Base-by-base conservation (phyloP, 1,140 invertebrate genomes). In the Vollenhovia emeryi region DNA sequence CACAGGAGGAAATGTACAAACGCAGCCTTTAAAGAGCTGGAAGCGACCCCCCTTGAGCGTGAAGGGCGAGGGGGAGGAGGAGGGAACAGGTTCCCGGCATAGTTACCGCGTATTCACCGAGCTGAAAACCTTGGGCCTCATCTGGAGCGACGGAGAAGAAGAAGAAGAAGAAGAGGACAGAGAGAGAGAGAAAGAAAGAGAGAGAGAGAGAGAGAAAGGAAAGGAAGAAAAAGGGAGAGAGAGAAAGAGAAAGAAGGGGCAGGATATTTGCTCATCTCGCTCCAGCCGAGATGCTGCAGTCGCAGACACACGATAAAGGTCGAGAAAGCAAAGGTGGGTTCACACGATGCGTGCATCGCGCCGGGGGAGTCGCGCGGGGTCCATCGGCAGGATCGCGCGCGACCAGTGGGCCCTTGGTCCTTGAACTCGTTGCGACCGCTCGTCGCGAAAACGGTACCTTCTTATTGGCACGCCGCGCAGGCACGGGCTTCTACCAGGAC, bases 71-170 rank as follows among this genome's bases (percentile, higher is more conserved):
- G 11, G 24, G 30, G 43, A 59, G 78, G 71, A 57, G 80, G 90
- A 88, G 91, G 92, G 93, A 95, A 95, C 94, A 95, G 94, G 94
- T 95, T 95, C 94, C 92, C 92, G 90, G 93, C 93, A 93, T 94
- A 91, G 93, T 93, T 94, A 93, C 92, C 88, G 92, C 88, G 92
- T 95, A 95, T 94, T 95, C 94, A 93, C 93, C 94, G 91, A 94
- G 94, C 93, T 94, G 93, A 93, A 95, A 95, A 94, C 94, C 93
- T 95, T 94, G 94, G 92, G 93, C 92, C 89, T 83, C 85, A 48
- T 64, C 40, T 68, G 55, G 69, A 74, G 55, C 55, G 36, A 85
- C 43, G 9, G 36, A 75, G 69, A 87, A 48, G 45, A 62, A 11
- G n/a, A 18, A 43, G 5, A 9, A 90, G 30, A 27, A 36, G n/a